Evolutionary conservation across 2,113 vertebrate genomes (phyloP), one percentile per base, ranked within the genome.

Genomic region (Prochilodus magdalenae): DNA sequence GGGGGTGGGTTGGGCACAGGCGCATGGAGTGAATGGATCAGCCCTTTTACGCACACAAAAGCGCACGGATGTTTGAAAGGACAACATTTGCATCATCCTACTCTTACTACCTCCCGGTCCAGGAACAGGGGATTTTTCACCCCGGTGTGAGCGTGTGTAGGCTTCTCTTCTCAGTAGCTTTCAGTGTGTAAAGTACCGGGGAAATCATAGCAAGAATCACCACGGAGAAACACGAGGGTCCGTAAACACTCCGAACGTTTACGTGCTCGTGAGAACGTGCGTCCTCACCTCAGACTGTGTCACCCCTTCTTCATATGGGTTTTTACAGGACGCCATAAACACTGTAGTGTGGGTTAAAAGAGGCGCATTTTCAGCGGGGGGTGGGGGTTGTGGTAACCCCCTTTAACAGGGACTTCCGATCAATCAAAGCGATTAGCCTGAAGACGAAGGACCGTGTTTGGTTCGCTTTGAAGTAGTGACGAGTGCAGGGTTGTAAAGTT

Each of bases 71-170:
- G 84, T 88, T 86, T 93, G 91, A 94, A 93, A 92, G 90, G 88
- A 93, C 90, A 90, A 89, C 82, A 93, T 95, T 94, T 94, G 93
- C 92, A 94, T 94, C 87, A 77, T 86, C 83, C 82, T 86, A 67
- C 75, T 73, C 63, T n/a, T 51, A 0, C 4, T 59, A 8, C 65
- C 33, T 84, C 82, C 67, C 24, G 78, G 7, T 85, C 29, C 71
- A 82, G 75, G 79, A 87, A 90, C 18, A 67, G 27, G 84, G 79
- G 88, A 89, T 86, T 87, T 87, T 53, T 80, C 18, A 44, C 49
- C 76, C 77, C 79, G 4, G 65, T 30, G 83, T 57, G 82, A 80
- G 63, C 86, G 73, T 49, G 27, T 77, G 63, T 76, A 62, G 40
- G 55, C 10, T 26, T n/a, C 49, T 22, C 20, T 67, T 88, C 80